phyloP scores from a whole-genome alignment of 2,113 vertebrate species.

The Ahaetulla prasina region DNA sequence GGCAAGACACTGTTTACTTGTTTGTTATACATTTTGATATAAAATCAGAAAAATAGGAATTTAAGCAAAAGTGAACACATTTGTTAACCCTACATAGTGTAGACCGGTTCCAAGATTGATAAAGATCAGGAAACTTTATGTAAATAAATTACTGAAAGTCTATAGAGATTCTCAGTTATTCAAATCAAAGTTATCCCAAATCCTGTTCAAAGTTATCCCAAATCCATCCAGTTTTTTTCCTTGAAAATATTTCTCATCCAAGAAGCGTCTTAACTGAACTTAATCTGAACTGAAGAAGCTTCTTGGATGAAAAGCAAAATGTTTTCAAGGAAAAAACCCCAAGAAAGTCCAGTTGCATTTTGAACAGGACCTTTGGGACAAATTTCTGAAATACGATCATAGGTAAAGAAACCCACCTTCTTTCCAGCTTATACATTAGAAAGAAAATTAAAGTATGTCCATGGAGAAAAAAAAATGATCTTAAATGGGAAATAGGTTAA shows the following conservation, averaged over 20 bases:
- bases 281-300: no score
- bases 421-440: not conserved
- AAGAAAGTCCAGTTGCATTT: no score
- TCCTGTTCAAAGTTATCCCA: not conserved
- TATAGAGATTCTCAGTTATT: not conserved
- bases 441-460: not conserved
- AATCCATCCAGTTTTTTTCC: not conserved
- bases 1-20: not conserved
- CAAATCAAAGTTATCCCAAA: not conserved
- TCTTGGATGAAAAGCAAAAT: no score
- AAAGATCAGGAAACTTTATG: not conserved
- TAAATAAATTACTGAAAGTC: not conserved
- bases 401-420: not conserved
- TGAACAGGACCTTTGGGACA: no score
- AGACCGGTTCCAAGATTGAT: not conserved
- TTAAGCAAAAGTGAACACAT: not conserved
- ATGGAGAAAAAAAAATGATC: not conserved
- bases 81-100: not conserved
- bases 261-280: no score
- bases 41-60: not conserved
- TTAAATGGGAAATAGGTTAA: not conserved
- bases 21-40: not conserved
- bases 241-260: not conserved
- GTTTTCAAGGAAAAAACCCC: no score
- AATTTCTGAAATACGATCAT: not conserved